A percentile compares a stretch with the other conserved stretches of the same genome.
phyloP scores from a whole-genome alignment of 1,140 invertebrate species.

The Bombus sylvicola region DNA sequence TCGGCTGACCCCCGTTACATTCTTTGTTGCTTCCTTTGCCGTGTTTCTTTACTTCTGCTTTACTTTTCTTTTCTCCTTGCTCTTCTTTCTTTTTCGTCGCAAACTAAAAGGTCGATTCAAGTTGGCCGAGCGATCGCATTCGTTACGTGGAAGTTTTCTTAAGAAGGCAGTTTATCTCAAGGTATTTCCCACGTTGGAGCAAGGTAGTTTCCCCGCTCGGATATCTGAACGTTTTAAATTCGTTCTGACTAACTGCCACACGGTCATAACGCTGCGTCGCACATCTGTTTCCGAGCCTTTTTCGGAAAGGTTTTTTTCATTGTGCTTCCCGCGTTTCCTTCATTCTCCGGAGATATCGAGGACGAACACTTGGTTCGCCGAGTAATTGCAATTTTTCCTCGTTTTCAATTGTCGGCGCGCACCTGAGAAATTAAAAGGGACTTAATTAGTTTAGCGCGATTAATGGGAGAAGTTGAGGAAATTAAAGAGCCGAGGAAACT shows the following conservation, averaged over 20 bases:
- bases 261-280: background rate
- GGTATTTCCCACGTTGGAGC: slow-evolving; percentile 54
- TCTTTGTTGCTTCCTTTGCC: background rate
- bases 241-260: background rate
- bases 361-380: background rate
- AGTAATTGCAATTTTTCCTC: background rate
- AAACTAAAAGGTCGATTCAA: slow-evolving; percentile 29
- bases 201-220: slow-evolving; percentile 3
- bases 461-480: too few species aligned
- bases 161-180: slow-evolving; percentile 60
- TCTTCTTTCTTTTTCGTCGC: background rate
- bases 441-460: too few species aligned
- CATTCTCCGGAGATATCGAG: background rate
- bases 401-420: background rate
- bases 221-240: background rate
- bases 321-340: background rate
- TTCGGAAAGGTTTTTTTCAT: background rate
- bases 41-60: slow-evolving; percentile 14
- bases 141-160: slow-evolving; percentile 64
- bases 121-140: slow-evolving; percentile 65
- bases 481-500: too few species aligned
- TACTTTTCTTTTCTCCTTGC: background rate
- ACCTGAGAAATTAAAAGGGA: background rate
- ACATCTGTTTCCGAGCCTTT: background rate
- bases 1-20: slow-evolving; percentile 18